Percentiles rank a stretch among this genome's conserved stretches.
These are phyloP conservation scores for Zalophus californianus DNA, from an alignment of 2,797 vertebrate genomes.

Conservation along the genomic window DNA sequence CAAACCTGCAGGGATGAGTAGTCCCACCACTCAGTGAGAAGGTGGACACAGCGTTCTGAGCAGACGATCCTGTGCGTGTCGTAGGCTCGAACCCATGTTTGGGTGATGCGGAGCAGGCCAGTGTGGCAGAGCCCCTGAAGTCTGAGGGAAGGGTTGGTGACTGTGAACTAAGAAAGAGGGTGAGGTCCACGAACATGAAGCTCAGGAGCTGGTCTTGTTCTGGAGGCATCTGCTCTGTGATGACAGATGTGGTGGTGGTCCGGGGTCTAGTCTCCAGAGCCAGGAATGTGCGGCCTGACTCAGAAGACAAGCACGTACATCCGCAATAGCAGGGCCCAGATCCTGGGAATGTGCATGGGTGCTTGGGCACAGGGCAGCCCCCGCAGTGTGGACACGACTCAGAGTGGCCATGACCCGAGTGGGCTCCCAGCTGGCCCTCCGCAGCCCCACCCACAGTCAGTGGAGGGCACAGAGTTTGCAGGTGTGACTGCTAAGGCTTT, in stretches of 20 bases:
- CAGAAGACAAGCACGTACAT: fast-evolving
- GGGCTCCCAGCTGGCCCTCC: background rate
- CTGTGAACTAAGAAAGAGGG: background rate
- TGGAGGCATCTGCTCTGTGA: background rate
- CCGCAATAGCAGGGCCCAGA: background rate
- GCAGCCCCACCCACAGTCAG: background rate
- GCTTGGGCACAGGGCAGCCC: background rate
- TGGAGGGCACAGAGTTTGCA: background rate
- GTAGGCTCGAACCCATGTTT: background rate
- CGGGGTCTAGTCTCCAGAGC: background rate
- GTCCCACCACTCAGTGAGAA: background rate
- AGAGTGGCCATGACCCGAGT: background rate
- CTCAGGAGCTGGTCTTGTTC: background rate
- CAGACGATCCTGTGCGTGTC: background rate
- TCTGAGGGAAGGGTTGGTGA: background rate
- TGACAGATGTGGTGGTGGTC: background rate
- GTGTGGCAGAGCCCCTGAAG: background rate
- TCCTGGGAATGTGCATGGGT: background rate
- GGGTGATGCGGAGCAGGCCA: no score
- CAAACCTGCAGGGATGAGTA: background rate
- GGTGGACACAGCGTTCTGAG: background rate
- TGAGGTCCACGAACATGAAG: background rate
- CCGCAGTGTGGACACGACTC: background rate
- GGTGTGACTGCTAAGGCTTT: background rate
- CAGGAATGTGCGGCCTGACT: background rate